Base-by-base conservation (phyloP, 2,888 invertebrate species). In the Adela reaumurella region DNA sequence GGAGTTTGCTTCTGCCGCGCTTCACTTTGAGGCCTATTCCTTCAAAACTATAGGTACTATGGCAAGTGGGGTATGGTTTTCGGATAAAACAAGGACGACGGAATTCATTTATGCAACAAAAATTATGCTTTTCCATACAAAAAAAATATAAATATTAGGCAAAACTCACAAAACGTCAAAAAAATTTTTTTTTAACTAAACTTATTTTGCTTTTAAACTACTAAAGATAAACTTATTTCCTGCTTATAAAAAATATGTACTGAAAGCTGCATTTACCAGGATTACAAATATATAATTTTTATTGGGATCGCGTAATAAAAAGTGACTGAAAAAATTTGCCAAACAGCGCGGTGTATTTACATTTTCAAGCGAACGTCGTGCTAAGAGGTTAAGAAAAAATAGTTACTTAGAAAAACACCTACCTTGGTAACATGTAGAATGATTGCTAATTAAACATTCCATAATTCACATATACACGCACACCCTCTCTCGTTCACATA, bases 71-170 rank as follows among this genome's bases (percentile, higher is more conserved):
- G 24, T 45, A 14, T 45, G 16, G 20, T 44, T 44, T 44, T 45
- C 24, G 45, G 24, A 20, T 45, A 45, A 45, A 16, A 19, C 45
- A 45, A 45, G 45, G 24, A 45, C 19, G 45, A 45, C 24, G n/a
- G 24, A 45, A 45, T 45, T 45, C 19, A 45, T 45, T 19, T 45
- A 19, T 45, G 45, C 6, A 16, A 20, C 24, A 45, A 45, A 45
- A 18, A 14, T 45, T 20, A 19, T 16, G 44, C 24, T 8, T 24
- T 24, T 24, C 24, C 24, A 24, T 44, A 44, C 16, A n/a, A 44
- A 44, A 44, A 44, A 44, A 4, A 44, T 18, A 14, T 18, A 44
- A 44, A 44, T 44, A 14, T 18, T 45, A 20, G 45, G 17, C 45
- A 45, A 45, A 20, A 19, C 45, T 14, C 45, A 17, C 24, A 45